These are phyloP conservation scores for Seriola quinqueradiata DNA, from an alignment of 2,113 vertebrate genomes.

Conservation along the genomic window DNA sequence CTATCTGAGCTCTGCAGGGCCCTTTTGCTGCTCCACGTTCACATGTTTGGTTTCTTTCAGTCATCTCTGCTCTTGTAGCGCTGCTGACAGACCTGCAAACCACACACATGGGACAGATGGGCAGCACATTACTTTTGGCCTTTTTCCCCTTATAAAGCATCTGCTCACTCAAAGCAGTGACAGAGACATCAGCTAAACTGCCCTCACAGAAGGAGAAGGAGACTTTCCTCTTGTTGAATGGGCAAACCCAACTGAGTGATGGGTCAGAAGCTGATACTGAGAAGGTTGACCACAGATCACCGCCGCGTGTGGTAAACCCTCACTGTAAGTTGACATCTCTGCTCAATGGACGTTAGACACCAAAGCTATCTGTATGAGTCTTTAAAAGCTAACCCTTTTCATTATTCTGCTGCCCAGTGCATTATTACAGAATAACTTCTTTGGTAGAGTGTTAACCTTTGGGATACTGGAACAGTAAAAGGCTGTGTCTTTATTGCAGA, in stretches of 20 bases:
- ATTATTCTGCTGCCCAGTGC: background rate
- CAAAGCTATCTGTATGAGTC: background rate
- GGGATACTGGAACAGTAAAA: background rate
- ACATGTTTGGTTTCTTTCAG: constrained; percentile 62
- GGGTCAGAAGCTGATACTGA: constrained; percentile 41
- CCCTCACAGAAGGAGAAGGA: constrained; percentile 39
- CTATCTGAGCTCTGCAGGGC: constrained; percentile 23
- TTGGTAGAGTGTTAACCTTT: background rate
- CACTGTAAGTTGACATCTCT: constrained; percentile 17
- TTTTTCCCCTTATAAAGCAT: constrained; percentile 54
- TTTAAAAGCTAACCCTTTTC: background rate
- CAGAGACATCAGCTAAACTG: constrained; percentile 61
- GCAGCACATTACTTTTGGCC: constrained; percentile 52
- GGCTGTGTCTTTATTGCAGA: background rate
- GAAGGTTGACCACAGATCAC: constrained; percentile 36
- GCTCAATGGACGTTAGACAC: background rate
- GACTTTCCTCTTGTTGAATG: constrained; percentile 39
- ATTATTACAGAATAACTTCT: background rate
- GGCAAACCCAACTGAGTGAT: constrained; percentile 66
- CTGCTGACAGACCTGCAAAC: constrained; percentile 73
- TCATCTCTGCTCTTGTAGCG: constrained; percentile 54
- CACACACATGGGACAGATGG: constrained; percentile 61
- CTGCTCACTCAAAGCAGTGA: constrained; percentile 60
- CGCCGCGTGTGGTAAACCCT: constrained; percentile 12
- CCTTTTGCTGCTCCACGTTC: constrained; percentile 34